Evolutionary conservation across 2,113 vertebrate species (phyloP).

Genomic region (Hippocampus mohnikei): DNA sequence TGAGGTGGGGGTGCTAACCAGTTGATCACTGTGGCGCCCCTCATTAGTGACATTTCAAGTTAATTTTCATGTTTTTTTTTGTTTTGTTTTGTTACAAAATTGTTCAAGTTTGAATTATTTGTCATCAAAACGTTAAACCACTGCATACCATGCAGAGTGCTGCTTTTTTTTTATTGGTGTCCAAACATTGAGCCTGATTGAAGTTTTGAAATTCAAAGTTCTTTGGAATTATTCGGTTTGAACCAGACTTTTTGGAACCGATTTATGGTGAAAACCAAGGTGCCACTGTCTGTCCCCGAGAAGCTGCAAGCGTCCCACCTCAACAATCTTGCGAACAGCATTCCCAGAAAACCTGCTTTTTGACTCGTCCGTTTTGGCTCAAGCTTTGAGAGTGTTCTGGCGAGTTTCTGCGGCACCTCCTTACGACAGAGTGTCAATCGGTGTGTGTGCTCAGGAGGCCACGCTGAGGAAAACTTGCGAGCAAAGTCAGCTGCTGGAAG

Average conservation of each 20-base stretch:
- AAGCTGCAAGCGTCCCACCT: constrained; percentile 18
- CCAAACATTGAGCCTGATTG: too few species aligned
- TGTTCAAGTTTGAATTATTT: too few species aligned
- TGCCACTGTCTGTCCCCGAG: not conserved
- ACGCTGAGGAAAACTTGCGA: constrained; percentile 51
- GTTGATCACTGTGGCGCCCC: too few species aligned
- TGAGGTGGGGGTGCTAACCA: too few species aligned
- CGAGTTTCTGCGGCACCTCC: constrained; percentile 29
- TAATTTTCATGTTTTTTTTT: too few species aligned
- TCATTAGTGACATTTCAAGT: too few species aligned
- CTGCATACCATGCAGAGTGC: too few species aligned
- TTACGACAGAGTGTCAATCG: constrained; percentile 30
- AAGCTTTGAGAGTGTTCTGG: constrained; percentile 47
- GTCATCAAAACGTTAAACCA: too few species aligned
- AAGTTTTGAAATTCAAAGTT: too few species aligned
- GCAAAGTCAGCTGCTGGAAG: constrained; percentile 54
- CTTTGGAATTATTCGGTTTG: not conserved
- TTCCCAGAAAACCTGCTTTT: constrained; percentile 39
- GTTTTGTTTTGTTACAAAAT: too few species aligned
- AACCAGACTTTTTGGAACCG: not conserved
- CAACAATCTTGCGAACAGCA: constrained; percentile 24
- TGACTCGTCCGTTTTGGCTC: constrained; percentile 49
- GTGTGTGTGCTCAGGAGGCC: constrained; percentile 42
- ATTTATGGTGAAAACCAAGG: not conserved
- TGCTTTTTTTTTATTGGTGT: too few species aligned